Conservation (phyloP, 2,888 invertebrate genomes). For the Timema cristinae region DNA sequence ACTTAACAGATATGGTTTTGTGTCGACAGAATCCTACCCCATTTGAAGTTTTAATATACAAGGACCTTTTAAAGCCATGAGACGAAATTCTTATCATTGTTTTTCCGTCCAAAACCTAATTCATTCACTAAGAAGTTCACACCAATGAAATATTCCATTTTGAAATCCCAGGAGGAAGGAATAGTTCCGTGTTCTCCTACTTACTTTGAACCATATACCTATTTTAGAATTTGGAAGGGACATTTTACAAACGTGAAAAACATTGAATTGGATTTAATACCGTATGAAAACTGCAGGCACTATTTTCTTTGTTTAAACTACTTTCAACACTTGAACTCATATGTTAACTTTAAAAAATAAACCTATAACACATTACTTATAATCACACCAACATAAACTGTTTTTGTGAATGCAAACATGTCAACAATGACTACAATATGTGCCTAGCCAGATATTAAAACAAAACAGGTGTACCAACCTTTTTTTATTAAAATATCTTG, state of each 20-base stretch:
- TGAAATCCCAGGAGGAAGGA: neutral
- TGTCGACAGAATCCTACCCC: neutral
- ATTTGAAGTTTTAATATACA: too few relatives aligned
- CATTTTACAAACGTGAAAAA: neutral
- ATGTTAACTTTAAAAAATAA: too few relatives aligned
- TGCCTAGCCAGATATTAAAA: too few relatives aligned
- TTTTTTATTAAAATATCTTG: too few relatives aligned
- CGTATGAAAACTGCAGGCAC: conserved; percentile 8
- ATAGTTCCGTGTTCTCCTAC: neutral
- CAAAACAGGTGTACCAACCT: too few relatives aligned
- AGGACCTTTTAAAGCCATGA: too few relatives aligned
- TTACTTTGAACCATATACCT: neutral
- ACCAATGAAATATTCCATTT: conserved; percentile 7
- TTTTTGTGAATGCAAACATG: too few relatives aligned
- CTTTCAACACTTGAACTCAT: too few relatives aligned
- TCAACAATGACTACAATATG: too few relatives aligned
- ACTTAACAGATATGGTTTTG: conserved; percentile 7
- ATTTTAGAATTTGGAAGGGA: neutral
- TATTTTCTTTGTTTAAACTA: too few relatives aligned
- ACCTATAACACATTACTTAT: too few relatives aligned
- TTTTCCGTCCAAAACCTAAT: neutral
- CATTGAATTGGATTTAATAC: neutral
- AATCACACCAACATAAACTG: too few relatives aligned
- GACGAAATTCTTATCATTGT: neutral
- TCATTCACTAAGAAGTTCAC: neutral